A percentile compares a stretch with the other conserved stretches of the same genome.
Conservation (phyloP, 2,888 invertebrate species). For the Octonoba sinensis region DNA sequence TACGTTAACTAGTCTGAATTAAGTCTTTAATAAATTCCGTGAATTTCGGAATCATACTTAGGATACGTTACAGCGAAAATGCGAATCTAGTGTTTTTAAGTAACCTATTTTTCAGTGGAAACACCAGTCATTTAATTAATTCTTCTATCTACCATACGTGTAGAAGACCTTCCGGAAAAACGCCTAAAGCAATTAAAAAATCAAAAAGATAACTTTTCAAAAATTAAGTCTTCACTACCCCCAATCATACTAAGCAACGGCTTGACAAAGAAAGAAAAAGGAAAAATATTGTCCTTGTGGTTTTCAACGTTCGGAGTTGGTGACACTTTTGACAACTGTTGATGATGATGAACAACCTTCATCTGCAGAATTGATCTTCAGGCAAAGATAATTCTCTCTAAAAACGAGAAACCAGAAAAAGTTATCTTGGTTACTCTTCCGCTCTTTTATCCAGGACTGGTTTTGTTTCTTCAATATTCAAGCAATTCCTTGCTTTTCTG, state of each 20-base stretch:
- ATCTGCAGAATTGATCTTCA: conserved; percentile 63
- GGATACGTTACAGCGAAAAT: no score
- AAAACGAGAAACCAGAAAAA: conserved; percentile 47
- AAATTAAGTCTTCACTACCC: conserved; percentile 54
- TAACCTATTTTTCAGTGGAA: no score
- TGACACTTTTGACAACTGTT: conserved; percentile 62
- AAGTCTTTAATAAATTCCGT: no score
- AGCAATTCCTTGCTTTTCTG: conserved; percentile 30
- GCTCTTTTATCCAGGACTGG: conserved; percentile 57
- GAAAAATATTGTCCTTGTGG: conserved; percentile 60
- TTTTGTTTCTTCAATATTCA: conserved; percentile 39
- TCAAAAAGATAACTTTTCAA: conserved; percentile 25
- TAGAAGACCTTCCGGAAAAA: no score
- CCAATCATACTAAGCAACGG: conserved; percentile 37
- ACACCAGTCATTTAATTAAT: no score
- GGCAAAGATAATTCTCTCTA: conserved; percentile 57
- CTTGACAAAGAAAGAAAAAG: conserved; percentile 22
- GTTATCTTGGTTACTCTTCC: conserved; percentile 49
- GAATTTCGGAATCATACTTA: no score
- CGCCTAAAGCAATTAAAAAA: not conserved
- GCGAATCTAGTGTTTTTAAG: no score
- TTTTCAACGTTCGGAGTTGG: conserved; percentile 50
- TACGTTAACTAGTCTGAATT: no score
- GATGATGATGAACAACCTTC: conserved; percentile 62
- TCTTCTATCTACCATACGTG: no score